Conservation (phyloP, 2,888 invertebrate genomes). For the Phengaris arion region DNA sequence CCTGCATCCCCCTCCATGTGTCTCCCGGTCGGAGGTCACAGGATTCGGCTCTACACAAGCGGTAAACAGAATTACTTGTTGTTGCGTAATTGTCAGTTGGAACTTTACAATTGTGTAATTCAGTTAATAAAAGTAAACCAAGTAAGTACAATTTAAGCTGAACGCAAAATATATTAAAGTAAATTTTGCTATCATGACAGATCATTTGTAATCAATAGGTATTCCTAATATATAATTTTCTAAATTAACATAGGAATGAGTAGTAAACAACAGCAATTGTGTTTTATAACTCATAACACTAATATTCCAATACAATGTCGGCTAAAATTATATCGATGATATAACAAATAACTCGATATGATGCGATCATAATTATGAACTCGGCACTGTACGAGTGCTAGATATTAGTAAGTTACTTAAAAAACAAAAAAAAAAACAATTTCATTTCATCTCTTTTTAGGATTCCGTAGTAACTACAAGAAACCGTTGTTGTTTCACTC, state of each 20-base stretch:
- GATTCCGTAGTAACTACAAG: no score
- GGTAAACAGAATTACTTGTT: conserved; percentile 76
- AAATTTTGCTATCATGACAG: not conserved
- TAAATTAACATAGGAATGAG: not conserved
- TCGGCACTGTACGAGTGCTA: no score
- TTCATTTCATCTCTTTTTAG: no score
- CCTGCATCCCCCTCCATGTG: conserved; percentile 88
- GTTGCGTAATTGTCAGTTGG: conserved; percentile 51
- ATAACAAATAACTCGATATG: no score
- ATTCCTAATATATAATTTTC: not conserved
- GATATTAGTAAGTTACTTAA: no score
- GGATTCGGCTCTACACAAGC: conserved; percentile 89
- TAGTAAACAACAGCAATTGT: not conserved
- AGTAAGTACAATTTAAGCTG: not conserved
- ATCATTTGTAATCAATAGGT: not conserved
- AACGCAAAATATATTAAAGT: not conserved
- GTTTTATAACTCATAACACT: conserved; percentile 1
- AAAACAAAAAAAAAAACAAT: no score
- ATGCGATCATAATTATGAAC: no score
- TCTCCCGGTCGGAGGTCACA: conserved; percentile 88
- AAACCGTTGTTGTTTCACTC: no score
- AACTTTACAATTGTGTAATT: conserved; percentile 10
- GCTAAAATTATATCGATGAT: not conserved
- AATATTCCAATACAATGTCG: not conserved
- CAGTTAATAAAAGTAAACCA: not conserved